Evolutionary conservation across 1,140 invertebrate species (phyloP).

Genomic region (Platorchestia sp.): DNA sequence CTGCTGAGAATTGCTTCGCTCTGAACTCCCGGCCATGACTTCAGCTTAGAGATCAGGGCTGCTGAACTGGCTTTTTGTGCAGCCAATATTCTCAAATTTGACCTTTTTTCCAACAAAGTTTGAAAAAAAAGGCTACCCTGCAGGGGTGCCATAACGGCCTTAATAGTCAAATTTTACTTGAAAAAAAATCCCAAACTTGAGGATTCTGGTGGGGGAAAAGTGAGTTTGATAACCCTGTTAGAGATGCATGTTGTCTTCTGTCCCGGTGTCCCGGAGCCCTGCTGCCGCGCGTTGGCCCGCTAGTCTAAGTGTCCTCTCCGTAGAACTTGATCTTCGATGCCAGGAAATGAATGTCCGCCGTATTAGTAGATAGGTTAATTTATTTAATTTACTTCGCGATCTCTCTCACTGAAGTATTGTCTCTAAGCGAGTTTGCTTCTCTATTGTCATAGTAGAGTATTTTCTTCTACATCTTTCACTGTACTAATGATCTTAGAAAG

Average conservation of each 20-base stretch:
- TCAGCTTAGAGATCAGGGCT: not conserved
- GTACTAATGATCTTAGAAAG: not conserved
- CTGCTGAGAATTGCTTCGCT: not conserved
- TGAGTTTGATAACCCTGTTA: too few species aligned
- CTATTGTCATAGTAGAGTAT: not conserved
- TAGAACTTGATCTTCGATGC: not conserved
- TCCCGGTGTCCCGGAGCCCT: not conserved
- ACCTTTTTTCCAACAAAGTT: too few species aligned
- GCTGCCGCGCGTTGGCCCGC: too few species aligned
- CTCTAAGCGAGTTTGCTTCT: not conserved
- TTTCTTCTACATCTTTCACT: not conserved
- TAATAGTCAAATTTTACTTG: too few species aligned
- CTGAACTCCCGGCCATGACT: not conserved
- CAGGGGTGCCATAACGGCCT: too few species aligned
- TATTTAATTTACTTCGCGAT: not conserved
- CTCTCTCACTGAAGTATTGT: not conserved
- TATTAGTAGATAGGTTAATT: not conserved
- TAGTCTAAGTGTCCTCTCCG: not conserved
- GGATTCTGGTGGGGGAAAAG: too few species aligned
- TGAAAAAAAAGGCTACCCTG: too few species aligned
- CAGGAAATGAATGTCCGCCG: not conserved
- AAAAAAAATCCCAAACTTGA: too few species aligned
- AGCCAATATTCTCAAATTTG: too few species aligned
- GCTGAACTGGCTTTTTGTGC: too few species aligned
- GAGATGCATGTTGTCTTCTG: not conserved